Evolutionary conservation across 1,140 invertebrate genomes (phyloP), one percentile per base, ranked within the genome.

Genomic region (Drosophila equinoxialis): DNA sequence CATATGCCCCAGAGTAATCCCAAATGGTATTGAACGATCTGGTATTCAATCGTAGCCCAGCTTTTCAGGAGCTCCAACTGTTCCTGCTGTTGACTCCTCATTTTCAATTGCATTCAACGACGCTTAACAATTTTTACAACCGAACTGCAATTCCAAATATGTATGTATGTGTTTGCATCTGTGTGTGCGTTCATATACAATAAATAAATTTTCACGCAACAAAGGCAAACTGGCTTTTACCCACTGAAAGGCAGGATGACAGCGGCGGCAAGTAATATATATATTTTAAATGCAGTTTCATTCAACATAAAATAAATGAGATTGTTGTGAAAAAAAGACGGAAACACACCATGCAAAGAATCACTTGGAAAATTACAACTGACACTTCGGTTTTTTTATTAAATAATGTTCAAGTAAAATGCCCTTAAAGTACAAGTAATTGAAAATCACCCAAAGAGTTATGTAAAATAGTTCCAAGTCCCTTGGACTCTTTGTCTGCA

Each of bases 161-260:
- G 13, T 48, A 65, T 14, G 14, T 45, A 7, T 45, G 14, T 45
- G n/a, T 45, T 23, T 23, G 20, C 20, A 23, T 23, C 20, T 23
- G 20, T 51, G 20, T 1, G 8, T 51, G 8, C 10, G 8, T 51
- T 8, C 10, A 51, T 23, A 11, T 23, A 51, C 45, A 54, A 68
- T 77, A 78, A 77, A 87, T 89, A 80, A 77, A 89, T 87, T 89
- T 87, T 68, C 79, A 65, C 80, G 69, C 76, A 89, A 86, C 81
- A 86, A 76, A 82, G 83, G 65, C 67, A 63, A 73, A 63, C 17
- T 26, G 69, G 51, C 63, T 51, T 39, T 20, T 39, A 39, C 37
- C 33, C 33, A 14, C 33, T 35, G 51, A 55, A 62, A 65, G 48
- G 69, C 72, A 63, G 42, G 55, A 58, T 54, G 64, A 30, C 45